Evolutionary conservation across 2,888 invertebrate genomes (phyloP), one percentile per base, ranked within the genome.

Genomic region (Oligia strigilis): DNA sequence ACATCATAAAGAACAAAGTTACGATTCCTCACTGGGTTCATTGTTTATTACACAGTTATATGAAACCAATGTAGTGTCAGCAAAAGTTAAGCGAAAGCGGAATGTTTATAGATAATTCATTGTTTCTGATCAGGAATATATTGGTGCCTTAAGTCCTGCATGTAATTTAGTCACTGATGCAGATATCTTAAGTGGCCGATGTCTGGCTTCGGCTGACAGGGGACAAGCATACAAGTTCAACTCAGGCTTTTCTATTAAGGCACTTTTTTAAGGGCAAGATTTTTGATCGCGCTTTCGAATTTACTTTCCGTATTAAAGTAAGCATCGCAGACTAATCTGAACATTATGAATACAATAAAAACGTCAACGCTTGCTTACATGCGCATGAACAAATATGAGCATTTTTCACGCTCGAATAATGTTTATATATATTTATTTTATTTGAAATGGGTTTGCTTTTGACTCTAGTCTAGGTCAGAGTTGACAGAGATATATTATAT

Each of bases 1-100:
- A 66, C n/a, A 65, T n/a, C 36, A 71, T 82, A 82, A 85, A 84
- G 55, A 62, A 60, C 23, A 40, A 65, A 52, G 81, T 71, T 23
- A 80, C 52, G 60, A 73, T 65, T 74, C 65, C 36, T 70, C 36
- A 84, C 23, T 36, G n/a, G 29, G 52, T 55, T 29, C 55, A 29
- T 46, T 62, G 8, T 72, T 58, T 82, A 84, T 69, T 58, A 72
- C 43, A 5, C 46, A 49, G 70, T 77, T 83, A 58, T 83, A 58
- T 60, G 64, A 77, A 77, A 55, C 66, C 36, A 46, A 62, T 52
- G 11, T 66, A 43, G 52, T 40, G 40, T 66, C 1, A 46, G 19
- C 52, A 78, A 62, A 43, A n/a, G 23, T 11, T 60, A 79, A 71
- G 84, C 52, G 70, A 13, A 60, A 13, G 84, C 81, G 80, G 80